Base-by-base conservation (phyloP, 2,888 invertebrate species). In the Andrena trimmerana region DNA sequence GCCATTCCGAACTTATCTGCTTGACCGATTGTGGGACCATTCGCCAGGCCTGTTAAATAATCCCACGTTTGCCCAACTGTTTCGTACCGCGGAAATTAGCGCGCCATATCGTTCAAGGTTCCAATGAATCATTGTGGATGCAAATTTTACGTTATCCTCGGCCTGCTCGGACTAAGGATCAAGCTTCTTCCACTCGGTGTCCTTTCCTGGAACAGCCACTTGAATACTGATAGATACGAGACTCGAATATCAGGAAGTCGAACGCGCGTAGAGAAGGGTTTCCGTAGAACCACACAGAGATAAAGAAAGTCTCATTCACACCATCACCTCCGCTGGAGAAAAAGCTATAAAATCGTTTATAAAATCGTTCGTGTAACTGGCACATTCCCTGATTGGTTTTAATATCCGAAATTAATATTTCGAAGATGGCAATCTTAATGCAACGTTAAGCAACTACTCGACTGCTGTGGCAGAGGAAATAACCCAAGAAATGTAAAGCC, bases 61-160 rank as follows among this genome's bases (percentile, higher is more conserved):
- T 59, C 2, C 5, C 10, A 13, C 7, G 52, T 60, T 50, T 36
- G 48, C 33, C 36, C 24, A 54, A 67, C 66, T 5, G 29, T 52
- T 67, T 73, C 42, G 33, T 33, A 24, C 3, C 33, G 57, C 52
- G 42, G 33, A 76, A 59, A 31, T 4, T 24, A 31, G 29, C 59
- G 0, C 24, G 54, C 10, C 29, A 20, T 13, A 60, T 20, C 29
- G 16, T 33, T 48, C 76, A 73, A 77, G 73, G 73, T 48, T 68
- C 2, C 54, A 16, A 24, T 70, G 73, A 83, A 70, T 70, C 62
- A 57, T 27, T 1, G 20, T 13, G 27, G 10, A 54, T 70, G 76
- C 31, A 76, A 77, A 83, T 73, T 67, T 50, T 63, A 50, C 68
- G 50, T 72, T 80, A 60, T 80, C 80, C 72, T 80, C 80, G 63